A percentile compares a stretch with the other conserved stretches of the same genome.
Conservation (phyloP, 2,888 invertebrate species). For the Liopterus haemorrhoidalis region DNA sequence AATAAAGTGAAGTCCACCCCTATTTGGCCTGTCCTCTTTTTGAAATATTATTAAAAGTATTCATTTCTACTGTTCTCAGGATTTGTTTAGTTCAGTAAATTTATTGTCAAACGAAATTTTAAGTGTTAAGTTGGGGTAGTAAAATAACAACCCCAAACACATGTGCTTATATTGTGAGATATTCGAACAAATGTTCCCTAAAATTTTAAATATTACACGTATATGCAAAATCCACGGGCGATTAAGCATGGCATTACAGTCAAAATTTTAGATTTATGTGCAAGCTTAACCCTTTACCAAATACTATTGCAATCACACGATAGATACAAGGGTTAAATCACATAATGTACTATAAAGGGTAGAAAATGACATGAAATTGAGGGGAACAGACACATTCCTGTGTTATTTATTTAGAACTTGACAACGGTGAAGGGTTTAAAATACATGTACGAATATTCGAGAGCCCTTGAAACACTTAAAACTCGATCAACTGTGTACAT, state of each 20-base stretch:
- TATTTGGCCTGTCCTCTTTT: too few relatives aligned
- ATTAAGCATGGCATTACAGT: constrained; percentile 20
- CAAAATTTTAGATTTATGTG: too few relatives aligned
- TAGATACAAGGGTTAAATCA: constrained; percentile 36
- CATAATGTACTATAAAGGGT: constrained; percentile 34
- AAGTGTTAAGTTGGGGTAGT: not conserved
- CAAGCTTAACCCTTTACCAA: too few relatives aligned
- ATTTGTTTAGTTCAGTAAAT: not conserved
- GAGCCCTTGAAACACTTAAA: too few relatives aligned
- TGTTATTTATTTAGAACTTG: constrained; percentile 28
- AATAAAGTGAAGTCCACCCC: too few relatives aligned
- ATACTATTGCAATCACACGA: too few relatives aligned
- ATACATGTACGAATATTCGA: not conserved
- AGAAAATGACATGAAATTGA: constrained; percentile 39
- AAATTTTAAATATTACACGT: constrained; percentile 3
- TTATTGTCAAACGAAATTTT: not conserved
- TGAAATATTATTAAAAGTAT: too few relatives aligned
- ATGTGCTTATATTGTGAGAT: not conserved
- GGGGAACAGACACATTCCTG: constrained; percentile 38
- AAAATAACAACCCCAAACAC: not conserved
- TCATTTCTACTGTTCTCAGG: too few relatives aligned
- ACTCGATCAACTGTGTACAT: too few relatives aligned
- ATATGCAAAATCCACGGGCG: constrained; percentile 29
- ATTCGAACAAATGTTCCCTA: not conserved
- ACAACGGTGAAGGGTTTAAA: not conserved